Conservation (phyloP, 2,113 vertebrate genomes). For the Mustela lutreola region DNA sequence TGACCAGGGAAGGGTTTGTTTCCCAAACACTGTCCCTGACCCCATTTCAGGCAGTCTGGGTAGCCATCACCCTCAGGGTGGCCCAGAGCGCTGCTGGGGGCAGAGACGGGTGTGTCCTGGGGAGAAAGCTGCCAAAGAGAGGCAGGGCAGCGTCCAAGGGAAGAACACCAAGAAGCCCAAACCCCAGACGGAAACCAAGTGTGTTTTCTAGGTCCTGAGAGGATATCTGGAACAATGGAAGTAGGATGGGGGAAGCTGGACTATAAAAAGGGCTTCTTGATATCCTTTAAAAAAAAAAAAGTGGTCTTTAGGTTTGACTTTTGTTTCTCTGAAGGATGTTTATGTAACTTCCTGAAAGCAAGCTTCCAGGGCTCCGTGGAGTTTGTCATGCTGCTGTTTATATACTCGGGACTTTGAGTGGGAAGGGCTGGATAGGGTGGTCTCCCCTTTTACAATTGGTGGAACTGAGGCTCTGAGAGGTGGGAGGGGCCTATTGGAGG, state of each 20-base stretch:
- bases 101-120: constrained; percentile 47
- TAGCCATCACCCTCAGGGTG: neutral
- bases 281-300: constrained; percentile 51
- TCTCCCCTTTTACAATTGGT: neutral
- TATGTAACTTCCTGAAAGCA: constrained; percentile 70
- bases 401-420: neutral
- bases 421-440: neutral
- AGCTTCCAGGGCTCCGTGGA: constrained; percentile 25
- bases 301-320: constrained; percentile 64
- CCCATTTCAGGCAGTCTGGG: neutral
- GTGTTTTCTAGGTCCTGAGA: constrained; percentile 74
- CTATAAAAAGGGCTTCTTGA: constrained; percentile 76
- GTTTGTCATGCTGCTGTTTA: constrained; percentile 46
- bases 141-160: constrained; percentile 61
- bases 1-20: neutral
- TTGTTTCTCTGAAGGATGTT: constrained; percentile 82
- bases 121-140: constrained; percentile 63
- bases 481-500: neutral
- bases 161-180: constrained; percentile 64
- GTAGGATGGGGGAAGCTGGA: constrained; percentile 61
- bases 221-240: constrained; percentile 82
- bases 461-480: neutral
- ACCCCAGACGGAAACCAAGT: constrained; percentile 76
- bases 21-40: neutral
- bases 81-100: constrained; percentile 9